These are phyloP conservation scores for Scortum barcoo DNA, from an alignment of 2,113 vertebrate genomes.

Conservation along the genomic window DNA sequence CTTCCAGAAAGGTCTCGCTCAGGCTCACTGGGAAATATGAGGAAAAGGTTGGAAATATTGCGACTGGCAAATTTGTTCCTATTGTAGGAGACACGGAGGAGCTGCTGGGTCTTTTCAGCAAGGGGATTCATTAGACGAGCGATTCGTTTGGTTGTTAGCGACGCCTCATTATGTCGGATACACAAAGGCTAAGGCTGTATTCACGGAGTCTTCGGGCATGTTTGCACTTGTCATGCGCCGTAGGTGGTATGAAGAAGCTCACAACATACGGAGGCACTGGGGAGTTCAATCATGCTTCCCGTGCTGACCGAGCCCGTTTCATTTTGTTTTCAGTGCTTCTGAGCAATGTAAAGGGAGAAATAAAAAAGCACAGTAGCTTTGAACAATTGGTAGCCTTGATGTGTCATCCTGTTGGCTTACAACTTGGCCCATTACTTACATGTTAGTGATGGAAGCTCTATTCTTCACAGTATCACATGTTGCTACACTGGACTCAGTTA, in stretches of 20 bases:
- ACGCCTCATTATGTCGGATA: conserved; percentile 67
- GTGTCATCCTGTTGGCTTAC: neutral
- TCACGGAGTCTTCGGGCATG: conserved; percentile 57
- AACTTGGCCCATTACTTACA: neutral
- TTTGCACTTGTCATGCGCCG: conserved; percentile 46
- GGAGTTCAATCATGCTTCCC: conserved; percentile 28
- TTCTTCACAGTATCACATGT: neutral
- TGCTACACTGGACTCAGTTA: neutral
- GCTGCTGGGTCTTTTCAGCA: conserved; percentile 53
- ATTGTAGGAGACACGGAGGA: conserved; percentile 62
- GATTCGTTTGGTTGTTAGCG: conserved; percentile 71
- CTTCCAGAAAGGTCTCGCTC: conserved; percentile 36
- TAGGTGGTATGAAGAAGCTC: conserved; percentile 48
- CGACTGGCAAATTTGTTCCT: conserved; percentile 62
- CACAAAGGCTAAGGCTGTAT: conserved; percentile 59
- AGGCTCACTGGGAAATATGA: conserved; percentile 11
- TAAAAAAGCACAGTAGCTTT: neutral
- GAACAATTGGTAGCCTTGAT: neutral
- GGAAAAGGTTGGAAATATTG: conserved; percentile 66
- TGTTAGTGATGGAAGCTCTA: neutral
- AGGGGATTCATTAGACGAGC: conserved; percentile 66
- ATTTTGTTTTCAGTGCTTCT: neutral
- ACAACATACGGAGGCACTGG: conserved; percentile 17
- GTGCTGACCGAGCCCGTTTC: neutral
- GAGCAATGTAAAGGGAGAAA: neutral